Percentiles rank a stretch among this genome's conserved stretches.
Conservation (phyloP, 2,888 invertebrate species). For the Oegoconia quadripuncta region DNA sequence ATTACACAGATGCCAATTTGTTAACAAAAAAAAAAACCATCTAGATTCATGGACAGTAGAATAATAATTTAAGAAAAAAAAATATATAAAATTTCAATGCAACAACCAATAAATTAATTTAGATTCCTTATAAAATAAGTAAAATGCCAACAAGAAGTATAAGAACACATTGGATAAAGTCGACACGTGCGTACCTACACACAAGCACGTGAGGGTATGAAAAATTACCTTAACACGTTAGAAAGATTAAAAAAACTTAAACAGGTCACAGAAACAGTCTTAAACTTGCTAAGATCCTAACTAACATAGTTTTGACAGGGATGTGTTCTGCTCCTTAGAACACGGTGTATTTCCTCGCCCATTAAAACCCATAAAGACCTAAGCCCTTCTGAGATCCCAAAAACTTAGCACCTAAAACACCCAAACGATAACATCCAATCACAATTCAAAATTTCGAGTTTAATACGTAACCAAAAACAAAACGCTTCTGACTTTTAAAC, state of each 20-base stretch:
- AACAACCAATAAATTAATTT: constrained; percentile 80
- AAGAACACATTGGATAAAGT: constrained; percentile 76
- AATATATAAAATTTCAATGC: constrained; percentile 68
- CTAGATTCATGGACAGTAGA: constrained; percentile 52
- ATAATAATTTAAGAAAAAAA: constrained; percentile 70
- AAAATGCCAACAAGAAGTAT: constrained; percentile 79
- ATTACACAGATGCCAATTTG: constrained; percentile 64
- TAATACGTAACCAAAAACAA: constrained; percentile 50
- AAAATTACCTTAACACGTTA: constrained; percentile 62
- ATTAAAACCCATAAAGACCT: constrained; percentile 40
- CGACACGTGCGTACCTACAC: too few species aligned
- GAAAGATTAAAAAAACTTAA: constrained; percentile 75
- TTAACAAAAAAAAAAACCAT: constrained; percentile 51
- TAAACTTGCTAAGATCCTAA: constrained; percentile 77
- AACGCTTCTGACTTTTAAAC: constrained; percentile 58
- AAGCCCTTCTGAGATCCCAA: constrained; percentile 59
- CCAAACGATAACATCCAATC: constrained; percentile 63
- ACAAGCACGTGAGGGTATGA: constrained; percentile 35
- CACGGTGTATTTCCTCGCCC: constrained; percentile 68
- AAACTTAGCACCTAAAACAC: constrained; percentile 60
- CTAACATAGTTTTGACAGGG: constrained; percentile 75
- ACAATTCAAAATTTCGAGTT: constrained; percentile 29
- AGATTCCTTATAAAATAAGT: constrained; percentile 78
- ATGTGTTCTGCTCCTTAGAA: constrained; percentile 77
- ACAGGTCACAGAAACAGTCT: constrained; percentile 81